phyloP scores from a whole-genome alignment of 2,888 invertebrate species.

The Brenthis daphne region DNA sequence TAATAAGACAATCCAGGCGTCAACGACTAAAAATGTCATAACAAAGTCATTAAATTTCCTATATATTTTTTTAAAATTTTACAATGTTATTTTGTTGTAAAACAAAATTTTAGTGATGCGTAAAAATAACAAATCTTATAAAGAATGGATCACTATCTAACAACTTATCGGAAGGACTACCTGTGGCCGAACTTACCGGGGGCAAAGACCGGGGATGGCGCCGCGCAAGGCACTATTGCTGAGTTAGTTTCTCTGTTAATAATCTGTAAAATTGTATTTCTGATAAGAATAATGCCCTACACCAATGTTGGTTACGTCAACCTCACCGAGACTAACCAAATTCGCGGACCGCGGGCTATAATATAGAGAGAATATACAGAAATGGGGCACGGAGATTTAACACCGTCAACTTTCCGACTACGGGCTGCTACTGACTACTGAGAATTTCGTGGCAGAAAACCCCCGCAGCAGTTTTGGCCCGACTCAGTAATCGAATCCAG shows the following conservation, averaged over 20 bases:
- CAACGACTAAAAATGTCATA: slow-evolving; percentile 29
- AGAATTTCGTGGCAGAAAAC: no score
- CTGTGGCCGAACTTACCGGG: slow-evolving; percentile 81
- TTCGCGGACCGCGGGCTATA: no score
- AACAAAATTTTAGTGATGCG: slow-evolving; percentile 39
- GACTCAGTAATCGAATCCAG: no score
- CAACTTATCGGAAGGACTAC: slow-evolving; percentile 85
- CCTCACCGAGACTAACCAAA: no score
- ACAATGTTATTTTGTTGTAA: slow-evolving; percentile 3
- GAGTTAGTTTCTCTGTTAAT: slow-evolving; percentile 54
- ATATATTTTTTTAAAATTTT: background rate
- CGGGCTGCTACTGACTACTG: no score
- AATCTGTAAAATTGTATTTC: no score
- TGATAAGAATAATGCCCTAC: no score
- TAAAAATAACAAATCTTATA: slow-evolving; percentile 25
- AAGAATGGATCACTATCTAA: slow-evolving; percentile 82
- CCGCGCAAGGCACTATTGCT: slow-evolving; percentile 41
- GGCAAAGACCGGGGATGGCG: slow-evolving; percentile 39
- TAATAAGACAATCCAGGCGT: slow-evolving; percentile 19
- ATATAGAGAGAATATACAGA: no score
- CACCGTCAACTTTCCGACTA: no score
- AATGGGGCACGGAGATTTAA: no score
- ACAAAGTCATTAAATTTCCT: slow-evolving; percentile 19
- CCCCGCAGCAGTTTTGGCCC: no score
- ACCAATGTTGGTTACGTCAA: no score